Conservation (phyloP, 1,140 invertebrate species). For the Calosoma granatense region DNA sequence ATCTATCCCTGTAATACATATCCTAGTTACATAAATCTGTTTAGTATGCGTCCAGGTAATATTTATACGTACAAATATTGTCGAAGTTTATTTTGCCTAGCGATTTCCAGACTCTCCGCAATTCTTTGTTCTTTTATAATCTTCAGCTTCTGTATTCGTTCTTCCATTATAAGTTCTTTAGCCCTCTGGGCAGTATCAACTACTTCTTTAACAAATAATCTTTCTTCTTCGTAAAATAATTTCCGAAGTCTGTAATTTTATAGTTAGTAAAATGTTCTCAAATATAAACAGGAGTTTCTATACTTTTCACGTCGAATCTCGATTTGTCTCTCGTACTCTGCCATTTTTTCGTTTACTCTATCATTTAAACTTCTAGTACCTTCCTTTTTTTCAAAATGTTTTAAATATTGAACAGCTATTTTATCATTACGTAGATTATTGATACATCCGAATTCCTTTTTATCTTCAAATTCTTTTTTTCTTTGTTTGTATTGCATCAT, state of each 20-base stretch:
- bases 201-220: conserved; percentile 24
- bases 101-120: conserved; percentile 27
- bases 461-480: conserved; percentile 12
- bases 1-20: conserved; percentile 19
- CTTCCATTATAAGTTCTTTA: conserved; percentile 22
- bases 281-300: background rate
- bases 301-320: conserved; percentile 26
- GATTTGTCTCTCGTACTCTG: conserved; percentile 24
- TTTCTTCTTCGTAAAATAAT: conserved; percentile 26
- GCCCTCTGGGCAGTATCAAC: conserved; percentile 26
- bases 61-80: conserved; percentile 26
- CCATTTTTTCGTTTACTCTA: conserved; percentile 20
- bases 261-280: background rate
- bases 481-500: conserved; percentile 12
- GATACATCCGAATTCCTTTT: background rate
- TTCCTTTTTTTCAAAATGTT: conserved; percentile 17
- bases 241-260: conserved; percentile 25
- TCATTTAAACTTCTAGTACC: conserved; percentile 19
- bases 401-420: conserved; percentile 18
- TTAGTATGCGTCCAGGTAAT: background rate
- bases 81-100: conserved; percentile 27
- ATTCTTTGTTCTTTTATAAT: conserved; percentile 24
- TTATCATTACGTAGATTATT: conserved; percentile 14
- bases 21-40: background rate
- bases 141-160: conserved; percentile 24